Evolutionary conservation across 2,113 vertebrate species (phyloP).

Genomic region (Myrmecophaga tridactyla): DNA sequence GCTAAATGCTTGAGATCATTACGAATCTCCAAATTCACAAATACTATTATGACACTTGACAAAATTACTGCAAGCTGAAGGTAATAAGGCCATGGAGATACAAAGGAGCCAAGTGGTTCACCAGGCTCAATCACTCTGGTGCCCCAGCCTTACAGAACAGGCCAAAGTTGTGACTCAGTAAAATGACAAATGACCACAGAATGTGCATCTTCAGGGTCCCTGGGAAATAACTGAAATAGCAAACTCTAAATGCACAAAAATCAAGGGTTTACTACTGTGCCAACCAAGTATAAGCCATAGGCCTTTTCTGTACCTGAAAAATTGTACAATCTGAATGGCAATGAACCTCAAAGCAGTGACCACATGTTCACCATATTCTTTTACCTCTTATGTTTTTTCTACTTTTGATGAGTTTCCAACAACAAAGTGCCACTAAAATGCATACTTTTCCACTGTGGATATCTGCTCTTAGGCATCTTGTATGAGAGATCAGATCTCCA

Average conservation of each 20-base stretch:
- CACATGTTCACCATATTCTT: neutral
- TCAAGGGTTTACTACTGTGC: neutral
- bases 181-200: neutral
- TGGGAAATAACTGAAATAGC: neutral
- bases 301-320: neutral
- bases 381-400: neutral
- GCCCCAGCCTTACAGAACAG: neutral
- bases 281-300: neutral
- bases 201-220: neutral
- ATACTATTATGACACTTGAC: neutral
- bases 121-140: neutral
- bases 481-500: neutral
- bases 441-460: neutral
- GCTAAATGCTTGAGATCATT: neutral
- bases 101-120: neutral
- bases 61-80: neutral
- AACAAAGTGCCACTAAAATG: neutral
- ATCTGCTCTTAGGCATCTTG: neutral
- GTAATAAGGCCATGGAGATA: neutral
- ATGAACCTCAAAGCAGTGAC: neutral
- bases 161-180: neutral
- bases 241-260: conserved; percentile 8
- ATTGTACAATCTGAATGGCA: neutral
- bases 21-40: neutral
- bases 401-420: neutral